Percentiles rank a stretch among this genome's conserved stretches.
phyloP scores from a whole-genome alignment of 2,888 invertebrate genomes.

The Athripsodes cinereus region DNA sequence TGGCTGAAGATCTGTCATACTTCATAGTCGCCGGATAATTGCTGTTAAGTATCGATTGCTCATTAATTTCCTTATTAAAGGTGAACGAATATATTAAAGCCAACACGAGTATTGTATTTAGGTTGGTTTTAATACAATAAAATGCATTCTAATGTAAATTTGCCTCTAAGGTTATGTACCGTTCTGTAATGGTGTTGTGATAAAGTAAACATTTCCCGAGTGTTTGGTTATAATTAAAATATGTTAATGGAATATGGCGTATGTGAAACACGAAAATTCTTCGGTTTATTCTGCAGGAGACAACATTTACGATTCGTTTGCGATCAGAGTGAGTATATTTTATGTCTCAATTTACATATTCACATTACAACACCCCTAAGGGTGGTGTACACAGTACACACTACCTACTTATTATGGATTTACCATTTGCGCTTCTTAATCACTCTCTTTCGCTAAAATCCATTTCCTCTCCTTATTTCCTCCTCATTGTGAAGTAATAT shows the following conservation, averaged over 20 bases:
- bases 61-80: constrained; percentile 9
- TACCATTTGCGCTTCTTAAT: constrained; percentile 2
- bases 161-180: constrained; percentile 15
- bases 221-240: constrained; percentile 7
- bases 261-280: constrained; percentile 17
- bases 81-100: background rate
- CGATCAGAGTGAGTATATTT: constrained; percentile 7
- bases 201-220: constrained; percentile 6
- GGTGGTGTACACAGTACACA: background rate
- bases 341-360: constrained; percentile 5
- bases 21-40: constrained; percentile 12
- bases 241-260: constrained; percentile 20
- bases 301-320: constrained; percentile 13
- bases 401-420: constrained; percentile 1
- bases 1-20: constrained; percentile 14
- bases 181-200: constrained; percentile 7
- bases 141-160: background rate
- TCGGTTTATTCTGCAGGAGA: constrained; percentile 9
- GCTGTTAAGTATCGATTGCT: constrained; percentile 13
- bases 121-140: background rate
- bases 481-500: background rate
- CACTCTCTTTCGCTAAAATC: background rate
- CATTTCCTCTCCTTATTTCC: background rate
- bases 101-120: background rate
- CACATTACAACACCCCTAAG: constrained; percentile 1